phyloP scores from a whole-genome alignment of 1,140 invertebrate genomes.

The Xylocopa sonorina region DNA sequence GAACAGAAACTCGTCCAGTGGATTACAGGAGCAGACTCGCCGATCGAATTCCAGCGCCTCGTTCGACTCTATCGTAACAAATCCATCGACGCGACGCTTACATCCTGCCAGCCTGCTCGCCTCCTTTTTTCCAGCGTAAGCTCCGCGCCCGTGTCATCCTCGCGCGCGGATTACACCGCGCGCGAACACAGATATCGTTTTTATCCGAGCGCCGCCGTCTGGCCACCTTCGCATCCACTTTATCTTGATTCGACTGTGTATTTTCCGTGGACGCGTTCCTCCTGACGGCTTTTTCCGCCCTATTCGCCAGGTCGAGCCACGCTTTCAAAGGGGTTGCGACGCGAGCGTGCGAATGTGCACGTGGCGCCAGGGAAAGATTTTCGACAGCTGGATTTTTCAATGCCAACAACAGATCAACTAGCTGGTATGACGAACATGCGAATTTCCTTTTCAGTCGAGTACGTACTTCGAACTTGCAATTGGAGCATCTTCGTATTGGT shows the following conservation, averaged over 20 bases:
- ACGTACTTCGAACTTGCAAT: not conserved
- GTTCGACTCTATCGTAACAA: not conserved
- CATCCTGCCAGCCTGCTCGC: not conserved
- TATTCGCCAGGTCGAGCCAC: conserved; percentile 47
- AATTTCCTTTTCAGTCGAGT: conserved; percentile 25
- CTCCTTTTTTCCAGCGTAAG: not conserved
- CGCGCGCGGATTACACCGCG: conserved; percentile 14
- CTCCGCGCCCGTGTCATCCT: not conserved
- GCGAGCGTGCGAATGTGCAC: conserved; percentile 73
- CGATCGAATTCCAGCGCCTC: not conserved
- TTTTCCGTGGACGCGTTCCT: conserved; percentile 70
- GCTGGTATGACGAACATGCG: conserved; percentile 38
- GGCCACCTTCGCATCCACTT: conserved; percentile 33
- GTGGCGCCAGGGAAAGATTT: conserved; percentile 64
- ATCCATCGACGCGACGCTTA: not conserved
- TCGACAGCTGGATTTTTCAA: conserved; percentile 67
- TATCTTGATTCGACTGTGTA: conserved; percentile 64
- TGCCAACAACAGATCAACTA: conserved; percentile 58
- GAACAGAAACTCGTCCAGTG: not conserved
- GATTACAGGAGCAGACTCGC: not conserved
- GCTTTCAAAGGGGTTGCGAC: conserved; percentile 62
- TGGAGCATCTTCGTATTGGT: too few relatives aligned
- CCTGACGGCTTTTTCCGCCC: conserved; percentile 43
- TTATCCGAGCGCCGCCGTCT: conserved; percentile 33
- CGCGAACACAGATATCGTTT: conserved; percentile 39